phyloP scores from a whole-genome alignment of 2,113 vertebrate genomes.

The Larimichthys crocea region DNA sequence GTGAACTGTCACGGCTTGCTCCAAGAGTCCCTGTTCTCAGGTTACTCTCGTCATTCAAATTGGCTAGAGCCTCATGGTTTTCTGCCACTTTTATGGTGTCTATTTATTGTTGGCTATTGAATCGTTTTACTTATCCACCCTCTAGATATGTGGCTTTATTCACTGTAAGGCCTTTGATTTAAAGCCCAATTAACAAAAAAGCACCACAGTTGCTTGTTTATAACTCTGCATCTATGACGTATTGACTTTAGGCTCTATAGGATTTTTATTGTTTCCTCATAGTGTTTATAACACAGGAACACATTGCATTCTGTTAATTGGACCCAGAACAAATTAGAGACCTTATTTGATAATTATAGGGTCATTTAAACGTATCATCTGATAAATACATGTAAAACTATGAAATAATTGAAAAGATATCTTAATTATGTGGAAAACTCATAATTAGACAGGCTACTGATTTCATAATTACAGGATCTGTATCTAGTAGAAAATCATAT shows the following conservation, averaged over 20 bases:
- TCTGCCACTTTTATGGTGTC: conserved; percentile 60
- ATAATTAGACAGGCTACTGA: conserved; percentile 27
- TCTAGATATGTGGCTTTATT: conserved; percentile 51
- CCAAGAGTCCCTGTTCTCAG: conserved; percentile 40
- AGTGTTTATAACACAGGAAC: background rate
- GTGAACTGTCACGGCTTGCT: conserved; percentile 50
- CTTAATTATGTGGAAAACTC: conserved; percentile 4
- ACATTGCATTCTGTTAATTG: conserved; percentile 3
- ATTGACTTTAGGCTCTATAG: conserved; percentile 30
- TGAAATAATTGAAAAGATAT: conserved; percentile 1
- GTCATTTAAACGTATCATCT: background rate
- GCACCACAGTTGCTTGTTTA: conserved; percentile 67
- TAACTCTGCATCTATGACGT: conserved; percentile 50
- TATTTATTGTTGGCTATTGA: conserved; percentile 66
- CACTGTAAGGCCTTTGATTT: conserved; percentile 72
- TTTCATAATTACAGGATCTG: conserved; percentile 1
- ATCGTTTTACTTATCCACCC: conserved; percentile 53
- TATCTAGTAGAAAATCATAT: conserved; percentile 17
- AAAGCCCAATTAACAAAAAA: conserved; percentile 79
- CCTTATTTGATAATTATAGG: background rate
- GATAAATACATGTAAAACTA: conserved; percentile 1
- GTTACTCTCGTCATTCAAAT: conserved; percentile 57
- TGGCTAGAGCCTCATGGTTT: conserved; percentile 32
- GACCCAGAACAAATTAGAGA: background rate
- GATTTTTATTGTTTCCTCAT: conserved; percentile 5